Evolutionary conservation across 2,797 vertebrate genomes (phyloP).

Genomic region (Aselliscus stoliczkanus): DNA sequence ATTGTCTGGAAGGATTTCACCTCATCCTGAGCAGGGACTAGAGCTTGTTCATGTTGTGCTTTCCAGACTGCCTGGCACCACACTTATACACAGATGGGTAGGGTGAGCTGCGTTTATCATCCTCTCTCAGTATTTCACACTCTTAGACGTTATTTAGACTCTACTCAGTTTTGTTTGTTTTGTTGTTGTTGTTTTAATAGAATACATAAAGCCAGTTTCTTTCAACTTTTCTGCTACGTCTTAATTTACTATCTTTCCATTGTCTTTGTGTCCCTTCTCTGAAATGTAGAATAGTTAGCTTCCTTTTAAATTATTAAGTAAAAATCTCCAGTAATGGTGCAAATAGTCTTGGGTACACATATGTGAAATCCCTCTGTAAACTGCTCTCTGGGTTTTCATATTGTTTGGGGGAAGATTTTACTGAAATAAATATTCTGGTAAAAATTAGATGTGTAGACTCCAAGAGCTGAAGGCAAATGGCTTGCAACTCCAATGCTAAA

Average conservation of each 20-base stretch:
- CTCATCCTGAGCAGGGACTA: not conserved
- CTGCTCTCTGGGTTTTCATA: not conserved
- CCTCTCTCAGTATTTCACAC: not conserved
- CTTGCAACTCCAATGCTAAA: not conserved
- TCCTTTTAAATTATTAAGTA: constrained; percentile 44
- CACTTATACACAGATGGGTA: not conserved
- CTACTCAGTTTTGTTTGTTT: not conserved
- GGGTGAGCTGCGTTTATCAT: not conserved
- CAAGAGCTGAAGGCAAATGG: not conserved
- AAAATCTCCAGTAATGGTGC: not conserved
- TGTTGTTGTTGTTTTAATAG: not conserved
- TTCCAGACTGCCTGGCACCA: not conserved
- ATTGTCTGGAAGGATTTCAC: not conserved
- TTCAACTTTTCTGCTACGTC: constrained; percentile 11
- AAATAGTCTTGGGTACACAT: not conserved
- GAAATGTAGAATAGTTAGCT: not conserved
- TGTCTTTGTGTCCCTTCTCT: not conserved
- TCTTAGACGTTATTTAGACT: not conserved
- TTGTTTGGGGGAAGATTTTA: not conserved
- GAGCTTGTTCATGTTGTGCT: not conserved
- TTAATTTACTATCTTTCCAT: constrained; percentile 33
- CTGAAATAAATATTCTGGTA: not conserved
- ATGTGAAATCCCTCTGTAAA: constrained; percentile 25
- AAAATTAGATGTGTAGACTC: constrained; percentile 25
- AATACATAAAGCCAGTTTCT: not conserved